Evolutionary conservation across 1,140 invertebrate genomes (phyloP).

Genomic region (Grapholita molesta): DNA sequence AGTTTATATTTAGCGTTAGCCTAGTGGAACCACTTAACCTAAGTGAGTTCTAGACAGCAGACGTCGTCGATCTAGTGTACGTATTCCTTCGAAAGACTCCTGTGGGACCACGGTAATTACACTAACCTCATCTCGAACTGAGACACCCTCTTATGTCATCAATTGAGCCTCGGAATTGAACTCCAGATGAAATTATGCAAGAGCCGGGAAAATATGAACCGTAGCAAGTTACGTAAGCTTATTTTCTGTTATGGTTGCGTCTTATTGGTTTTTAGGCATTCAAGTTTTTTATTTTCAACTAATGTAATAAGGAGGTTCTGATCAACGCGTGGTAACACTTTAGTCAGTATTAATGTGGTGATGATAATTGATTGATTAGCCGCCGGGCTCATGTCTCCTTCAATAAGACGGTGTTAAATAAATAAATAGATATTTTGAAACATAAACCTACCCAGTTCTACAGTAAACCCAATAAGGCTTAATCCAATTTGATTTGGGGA

Average conservation of each 20-base stretch:
- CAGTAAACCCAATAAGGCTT: no score
- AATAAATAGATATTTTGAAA: no score
- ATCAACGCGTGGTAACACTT: no score
- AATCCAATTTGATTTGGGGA: no score
- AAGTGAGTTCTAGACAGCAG: not conserved
- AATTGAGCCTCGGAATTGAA: not conserved
- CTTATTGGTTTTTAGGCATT: not conserved
- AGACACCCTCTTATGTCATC: not conserved
- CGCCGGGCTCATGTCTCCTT: no score
- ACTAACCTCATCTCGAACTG: not conserved
- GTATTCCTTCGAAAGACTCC: not conserved
- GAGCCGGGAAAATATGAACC: not conserved
- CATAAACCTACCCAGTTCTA: no score
- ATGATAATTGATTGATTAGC: no score
- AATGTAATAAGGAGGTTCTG: not conserved
- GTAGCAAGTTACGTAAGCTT: not conserved
- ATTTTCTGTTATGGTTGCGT: not conserved
- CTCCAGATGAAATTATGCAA: not conserved
- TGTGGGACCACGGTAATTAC: not conserved
- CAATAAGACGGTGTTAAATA: no score
- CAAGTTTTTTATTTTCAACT: not conserved
- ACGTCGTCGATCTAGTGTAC: not conserved
- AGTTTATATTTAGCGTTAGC: not conserved
- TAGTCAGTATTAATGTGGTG: no score
- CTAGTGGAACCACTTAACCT: not conserved